Evolutionary conservation across 2,888 invertebrate species (phyloP).

Genomic region (Myopa tessellatipennis): DNA sequence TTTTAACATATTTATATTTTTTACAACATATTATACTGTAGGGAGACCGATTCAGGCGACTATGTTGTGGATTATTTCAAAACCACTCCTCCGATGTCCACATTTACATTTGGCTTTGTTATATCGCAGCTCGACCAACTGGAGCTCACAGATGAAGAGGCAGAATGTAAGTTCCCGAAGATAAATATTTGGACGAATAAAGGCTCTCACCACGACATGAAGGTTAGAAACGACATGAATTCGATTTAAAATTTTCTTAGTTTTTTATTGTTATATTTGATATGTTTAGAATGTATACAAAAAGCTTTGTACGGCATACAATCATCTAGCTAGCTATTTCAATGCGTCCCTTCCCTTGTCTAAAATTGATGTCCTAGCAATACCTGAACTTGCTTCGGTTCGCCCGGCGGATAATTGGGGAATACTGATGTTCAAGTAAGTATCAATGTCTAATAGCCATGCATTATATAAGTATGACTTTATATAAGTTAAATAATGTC

Average conservation of each 20-base stretch:
- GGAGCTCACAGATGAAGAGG: constrained; percentile 36
- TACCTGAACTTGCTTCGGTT: constrained; percentile 78
- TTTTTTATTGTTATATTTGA: constrained; percentile 4
- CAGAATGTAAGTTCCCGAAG: constrained; percentile 50
- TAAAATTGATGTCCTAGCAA: constrained; percentile 78
- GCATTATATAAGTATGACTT: no score
- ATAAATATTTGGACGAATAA: constrained; percentile 69
- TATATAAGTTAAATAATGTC: no score
- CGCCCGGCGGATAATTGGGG: constrained; percentile 86
- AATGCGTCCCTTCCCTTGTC: constrained; percentile 75
- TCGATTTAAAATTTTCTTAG: neutral
- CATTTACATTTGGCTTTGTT: constrained; percentile 80
- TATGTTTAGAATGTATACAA: constrained; percentile 71
- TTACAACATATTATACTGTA: constrained; percentile 26
- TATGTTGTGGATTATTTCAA: constrained; percentile 78
- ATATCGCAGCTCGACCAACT: constrained; percentile 74
- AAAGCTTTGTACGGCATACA: constrained; percentile 72
- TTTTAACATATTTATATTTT: neutral
- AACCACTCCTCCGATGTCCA: constrained; percentile 80
- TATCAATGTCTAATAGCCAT: constrained; percentile 33
- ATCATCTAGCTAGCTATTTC: constrained; percentile 74
- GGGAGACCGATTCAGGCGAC: constrained; percentile 60
- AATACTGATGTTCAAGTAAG: constrained; percentile 80
- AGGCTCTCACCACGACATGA: constrained; percentile 68
- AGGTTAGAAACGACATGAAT: constrained; percentile 44